A percentile compares a stretch with the other conserved stretches of the same genome.
Evolutionary conservation across 1,140 invertebrate genomes (phyloP).

Genomic region (Drosophila bocqueti): DNA sequence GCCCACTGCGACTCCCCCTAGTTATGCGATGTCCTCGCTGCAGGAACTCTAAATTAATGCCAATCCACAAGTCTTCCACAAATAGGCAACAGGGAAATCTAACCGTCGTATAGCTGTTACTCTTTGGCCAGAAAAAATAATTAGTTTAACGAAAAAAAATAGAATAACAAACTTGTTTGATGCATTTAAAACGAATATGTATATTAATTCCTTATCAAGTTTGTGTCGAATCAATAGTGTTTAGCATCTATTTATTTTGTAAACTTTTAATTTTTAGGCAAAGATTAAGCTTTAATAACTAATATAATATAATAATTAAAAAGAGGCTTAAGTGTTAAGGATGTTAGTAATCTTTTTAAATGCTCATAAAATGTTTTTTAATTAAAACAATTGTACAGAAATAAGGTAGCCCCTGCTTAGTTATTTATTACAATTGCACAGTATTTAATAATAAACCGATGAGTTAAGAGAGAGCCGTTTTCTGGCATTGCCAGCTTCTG

Average conservation of each 20-base stretch:
- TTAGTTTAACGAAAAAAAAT: neutral
- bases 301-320: neutral
- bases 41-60: constrained; percentile 50
- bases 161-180: neutral
- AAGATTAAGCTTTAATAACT: neutral
- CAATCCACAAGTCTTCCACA: constrained; percentile 36
- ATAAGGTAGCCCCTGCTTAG: neutral
- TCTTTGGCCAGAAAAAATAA: neutral
- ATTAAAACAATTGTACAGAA: neutral
- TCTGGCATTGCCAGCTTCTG: neutral
- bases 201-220: too few relatives aligned
- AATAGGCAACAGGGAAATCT: constrained; percentile 8
- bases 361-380: too few relatives aligned
- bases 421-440: constrained; percentile 8
- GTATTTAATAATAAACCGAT: neutral
- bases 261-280: too few relatives aligned
- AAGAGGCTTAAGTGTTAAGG: neutral
- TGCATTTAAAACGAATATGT: neutral
- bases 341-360: neutral
- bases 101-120: neutral
- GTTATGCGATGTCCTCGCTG: constrained; percentile 20
- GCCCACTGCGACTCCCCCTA: neutral
- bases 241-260: too few relatives aligned
- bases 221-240: too few relatives aligned
- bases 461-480: neutral